Evolutionary conservation across 2,888 invertebrate genomes (phyloP), one percentile per base, ranked within the genome.

Genomic region (Watsonalla cultraria): DNA sequence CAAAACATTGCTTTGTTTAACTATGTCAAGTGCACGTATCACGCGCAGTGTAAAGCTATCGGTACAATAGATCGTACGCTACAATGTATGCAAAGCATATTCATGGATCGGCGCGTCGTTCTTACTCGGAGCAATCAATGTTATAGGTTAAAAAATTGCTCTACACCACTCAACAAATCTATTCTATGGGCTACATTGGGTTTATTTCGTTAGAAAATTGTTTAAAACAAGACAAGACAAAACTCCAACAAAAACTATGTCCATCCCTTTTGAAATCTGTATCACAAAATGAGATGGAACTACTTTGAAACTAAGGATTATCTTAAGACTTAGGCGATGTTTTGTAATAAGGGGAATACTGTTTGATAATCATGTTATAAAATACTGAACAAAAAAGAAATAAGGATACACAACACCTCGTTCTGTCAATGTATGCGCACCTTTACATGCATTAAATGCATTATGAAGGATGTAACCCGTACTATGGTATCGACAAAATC

Each of bases 21-120:
- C 62, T 68, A 59, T 75, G 73, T 72, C 75, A 75, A 76, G 74
- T 72, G 71, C 68, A 65, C 60, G 56, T 57, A 65, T 68, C 65
- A 13, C 49, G 37, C 49, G 49, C 8, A 42, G 42, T 11, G 42
- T 42, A 11, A 42, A 15, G 49, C 15, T 13, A 35, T 5, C 14
- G 37, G 15, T 37, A 13, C 37, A 49, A 37, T 49, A 49, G 11
- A 42, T 42, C 11, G 42, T 11, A 42, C 9, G 8, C 8, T 8
- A 2, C 11, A 42, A 11, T 8, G 5, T 11, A 11, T 42, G 42
- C 42, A 42, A 42, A 42, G 42, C 42, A 42, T 42, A 42, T 42
- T 8, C 8, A 42, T 42, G 11, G 42, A 8, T 11, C 9, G 8
- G 5, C 42, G 42, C 1, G 11, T 11, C 42, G 11, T 11, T 11